Evolutionary conservation across 1,140 invertebrate genomes (phyloP), one percentile per base, ranked within the genome.

Genomic region (Aphaenogaster rudis): DNA sequence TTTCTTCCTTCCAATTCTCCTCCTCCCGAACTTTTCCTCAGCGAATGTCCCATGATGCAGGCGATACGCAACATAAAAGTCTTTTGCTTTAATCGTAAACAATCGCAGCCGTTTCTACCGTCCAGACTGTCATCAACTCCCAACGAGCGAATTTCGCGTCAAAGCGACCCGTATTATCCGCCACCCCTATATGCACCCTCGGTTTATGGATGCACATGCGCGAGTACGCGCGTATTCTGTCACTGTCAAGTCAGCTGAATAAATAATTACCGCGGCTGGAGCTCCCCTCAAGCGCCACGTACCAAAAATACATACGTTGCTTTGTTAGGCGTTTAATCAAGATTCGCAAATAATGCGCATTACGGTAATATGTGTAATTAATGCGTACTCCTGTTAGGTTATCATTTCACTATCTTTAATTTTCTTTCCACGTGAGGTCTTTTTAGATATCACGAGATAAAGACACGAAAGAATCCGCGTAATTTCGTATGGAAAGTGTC

Each of bases 171-270:
- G 28, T 63, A 84, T 84, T 74, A 84, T 48, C 57, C 69, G 39
- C 69, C 66, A 17, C 67, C 80, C 80, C 71, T 84, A 76, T 48
- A 17, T 7, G 17, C 67, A 21, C n/a, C 28, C 42, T 74, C 17
- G n/a, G 15, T 54, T 57, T 71, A 81, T 48, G 59, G 21, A 66
- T 66, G 82, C 82, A 50, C 74, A 54, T 50, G 61, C 33, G 59
- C 82, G 59, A 39, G 17, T 42, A 66, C 48, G 74, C 74, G 74
- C 36, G 36, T 45, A 79, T 77, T 86, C 74, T 79, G 82, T 86
- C 74, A 67, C 82, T 67, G 82, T 86, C 82, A 86, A 86, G 59
- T 86, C 82, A 79, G 82, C 50, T 86, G 82, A 86, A 86, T 86
- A 77, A 86, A 86, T 86, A 86, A 86, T 86, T 86, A 86, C 69